Evolutionary conservation across 1,140 invertebrate genomes (phyloP).

Genomic region (Dendroctonus ponderosae): DNA sequence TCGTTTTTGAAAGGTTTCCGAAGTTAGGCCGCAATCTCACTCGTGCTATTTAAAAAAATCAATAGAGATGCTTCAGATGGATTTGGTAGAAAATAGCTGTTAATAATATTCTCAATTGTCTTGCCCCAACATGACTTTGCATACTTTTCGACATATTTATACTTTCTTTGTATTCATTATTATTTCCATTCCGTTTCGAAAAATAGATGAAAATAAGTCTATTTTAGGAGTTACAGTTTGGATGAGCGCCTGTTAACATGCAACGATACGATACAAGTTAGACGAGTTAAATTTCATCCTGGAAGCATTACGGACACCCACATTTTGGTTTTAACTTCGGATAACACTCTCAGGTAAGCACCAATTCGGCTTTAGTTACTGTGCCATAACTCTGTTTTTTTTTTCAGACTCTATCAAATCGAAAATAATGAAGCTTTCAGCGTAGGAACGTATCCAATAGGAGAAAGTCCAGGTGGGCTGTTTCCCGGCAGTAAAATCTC

Average conservation of each 20-base stretch:
- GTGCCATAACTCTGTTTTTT: background rate
- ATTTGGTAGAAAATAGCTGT: no score
- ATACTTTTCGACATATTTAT: no score
- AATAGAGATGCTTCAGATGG: no score
- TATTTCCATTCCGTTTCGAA: no score
- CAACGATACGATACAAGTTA: conserved; percentile 60
- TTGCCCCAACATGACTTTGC: no score
- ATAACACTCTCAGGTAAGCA: conserved; percentile 74
- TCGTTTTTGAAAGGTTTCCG: no score
- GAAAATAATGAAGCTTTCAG: conserved; percentile 48
- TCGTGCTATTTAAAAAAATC: no score
- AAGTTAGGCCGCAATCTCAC: no score
- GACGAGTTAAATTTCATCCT: conserved; percentile 78
- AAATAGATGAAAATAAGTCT: background rate
- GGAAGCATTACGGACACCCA: conserved; percentile 73
- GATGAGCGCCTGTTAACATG: conserved; percentile 62
- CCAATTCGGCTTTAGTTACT: no score
- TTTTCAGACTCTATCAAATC: conserved; percentile 55
- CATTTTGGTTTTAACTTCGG: conserved; percentile 75
- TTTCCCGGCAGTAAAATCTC: conserved; percentile 56
- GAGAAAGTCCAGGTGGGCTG: conserved; percentile 54
- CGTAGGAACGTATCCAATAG: conserved; percentile 60
- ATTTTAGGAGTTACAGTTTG: conserved; percentile 52
- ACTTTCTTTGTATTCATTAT: no score
- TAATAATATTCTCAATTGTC: no score